Evolutionary conservation across 2,113 vertebrate species (phyloP).

Genomic region (Phalacrocorax carbo): DNA sequence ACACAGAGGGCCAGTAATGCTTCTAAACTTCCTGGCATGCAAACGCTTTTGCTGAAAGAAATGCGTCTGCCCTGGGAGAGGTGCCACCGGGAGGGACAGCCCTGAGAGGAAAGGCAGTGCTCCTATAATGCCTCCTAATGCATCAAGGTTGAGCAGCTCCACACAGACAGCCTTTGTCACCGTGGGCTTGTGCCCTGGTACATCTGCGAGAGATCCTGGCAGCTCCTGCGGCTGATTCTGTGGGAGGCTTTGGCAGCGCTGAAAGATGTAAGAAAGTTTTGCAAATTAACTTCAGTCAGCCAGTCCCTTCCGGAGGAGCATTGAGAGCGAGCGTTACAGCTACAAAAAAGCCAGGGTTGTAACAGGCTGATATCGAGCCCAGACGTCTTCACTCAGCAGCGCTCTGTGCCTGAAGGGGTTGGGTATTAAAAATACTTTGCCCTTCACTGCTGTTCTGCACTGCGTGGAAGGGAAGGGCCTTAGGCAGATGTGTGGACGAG

Average conservation of each 20-base stretch:
- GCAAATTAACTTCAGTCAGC: not conserved
- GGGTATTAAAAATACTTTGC: not conserved
- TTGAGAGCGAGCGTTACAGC: not conserved
- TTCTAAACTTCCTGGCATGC: not conserved
- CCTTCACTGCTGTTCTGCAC: not conserved
- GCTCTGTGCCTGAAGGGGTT: not conserved
- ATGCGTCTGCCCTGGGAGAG: constrained; percentile 22
- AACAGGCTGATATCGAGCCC: not conserved
- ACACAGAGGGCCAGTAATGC: constrained; percentile 1
- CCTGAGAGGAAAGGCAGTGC: not conserved
- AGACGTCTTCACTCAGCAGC: not conserved
- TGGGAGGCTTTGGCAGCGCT: constrained; percentile 36
- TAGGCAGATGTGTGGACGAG: not conserved
- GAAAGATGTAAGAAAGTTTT: not conserved
- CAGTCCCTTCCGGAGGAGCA: constrained; percentile 33
- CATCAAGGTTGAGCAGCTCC: not conserved
- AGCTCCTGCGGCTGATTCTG: not conserved
- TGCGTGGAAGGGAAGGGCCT: not conserved
- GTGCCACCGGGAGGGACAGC: not conserved
- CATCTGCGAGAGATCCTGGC: constrained; percentile 43
- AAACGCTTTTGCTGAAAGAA: not conserved
- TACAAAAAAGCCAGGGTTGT: not conserved
- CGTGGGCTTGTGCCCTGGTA: not conserved
- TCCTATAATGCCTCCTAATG: constrained; percentile 35
- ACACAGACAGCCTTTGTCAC: constrained; percentile 49